A percentile compares a stretch with the other conserved stretches of the same genome.
Evolutionary conservation across 2,797 vertebrate species (phyloP).

Genomic region (Amazona ochrocephala): DNA sequence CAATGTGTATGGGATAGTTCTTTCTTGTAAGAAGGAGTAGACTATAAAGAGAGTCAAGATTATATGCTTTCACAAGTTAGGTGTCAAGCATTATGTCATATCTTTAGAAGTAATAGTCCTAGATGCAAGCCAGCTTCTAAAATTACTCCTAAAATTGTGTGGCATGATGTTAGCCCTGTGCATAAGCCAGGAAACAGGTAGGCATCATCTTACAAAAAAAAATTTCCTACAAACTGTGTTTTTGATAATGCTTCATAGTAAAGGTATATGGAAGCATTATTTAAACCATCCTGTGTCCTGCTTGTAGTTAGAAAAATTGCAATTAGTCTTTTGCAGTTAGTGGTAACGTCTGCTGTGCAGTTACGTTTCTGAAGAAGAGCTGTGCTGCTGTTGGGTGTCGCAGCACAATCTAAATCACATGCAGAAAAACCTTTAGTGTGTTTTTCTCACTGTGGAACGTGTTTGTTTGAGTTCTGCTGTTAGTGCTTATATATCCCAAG

Average conservation of each 20-base stretch:
- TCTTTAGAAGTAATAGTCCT: neutral
- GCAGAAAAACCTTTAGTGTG: neutral
- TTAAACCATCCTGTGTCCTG: neutral
- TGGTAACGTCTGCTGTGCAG: neutral
- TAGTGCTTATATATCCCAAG: no score
- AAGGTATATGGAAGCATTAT: neutral
- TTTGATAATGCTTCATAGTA: neutral
- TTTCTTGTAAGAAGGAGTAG: neutral
- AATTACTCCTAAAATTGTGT: neutral
- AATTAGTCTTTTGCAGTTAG: neutral
- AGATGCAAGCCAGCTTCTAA: neutral
- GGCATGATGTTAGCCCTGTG: fast-evolving
- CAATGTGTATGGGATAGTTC: neutral
- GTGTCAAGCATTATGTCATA: neutral
- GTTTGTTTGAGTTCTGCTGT: neutral
- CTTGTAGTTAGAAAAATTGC: neutral
- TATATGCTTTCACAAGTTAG: neutral
- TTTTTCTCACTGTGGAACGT: neutral
- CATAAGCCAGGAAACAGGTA: neutral
- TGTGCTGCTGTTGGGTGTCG: neutral
- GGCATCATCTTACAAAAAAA: neutral
- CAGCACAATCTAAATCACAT: neutral
- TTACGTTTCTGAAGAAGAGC: neutral
- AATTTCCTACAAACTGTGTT: neutral
- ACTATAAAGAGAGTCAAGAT: neutral